Conservation (phyloP, 2,888 invertebrate genomes). For the Ophion ventricosus region DNA sequence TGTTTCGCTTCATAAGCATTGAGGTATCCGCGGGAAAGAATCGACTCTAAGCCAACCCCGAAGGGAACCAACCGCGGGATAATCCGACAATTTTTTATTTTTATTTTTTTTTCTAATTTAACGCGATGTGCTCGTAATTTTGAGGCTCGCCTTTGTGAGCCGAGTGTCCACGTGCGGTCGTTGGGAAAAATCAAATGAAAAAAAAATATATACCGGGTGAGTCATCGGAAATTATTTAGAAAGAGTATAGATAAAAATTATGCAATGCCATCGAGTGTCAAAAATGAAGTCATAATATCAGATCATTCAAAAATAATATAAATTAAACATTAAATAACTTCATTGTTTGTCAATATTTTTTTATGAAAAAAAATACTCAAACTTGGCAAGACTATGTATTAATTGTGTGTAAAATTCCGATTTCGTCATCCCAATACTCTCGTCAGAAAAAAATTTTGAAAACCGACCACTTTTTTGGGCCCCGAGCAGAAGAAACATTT, state of each 20-base stretch:
- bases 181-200: neutral
- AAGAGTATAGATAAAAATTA: too few relatives aligned
- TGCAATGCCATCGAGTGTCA: too few relatives aligned
- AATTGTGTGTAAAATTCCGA: too few relatives aligned
- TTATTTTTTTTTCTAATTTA: constrained; percentile 13
- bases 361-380: too few relatives aligned
- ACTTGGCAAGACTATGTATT: too few relatives aligned
- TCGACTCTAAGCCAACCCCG: constrained; percentile 49
- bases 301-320: too few relatives aligned
- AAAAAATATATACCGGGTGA: too few relatives aligned
- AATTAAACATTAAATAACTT: too few relatives aligned
- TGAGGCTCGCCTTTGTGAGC: constrained; percentile 44
- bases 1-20: constrained; percentile 68
- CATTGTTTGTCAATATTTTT: too few relatives aligned
- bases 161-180: constrained; percentile 35
- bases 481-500: neutral
- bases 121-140: constrained; percentile 40
- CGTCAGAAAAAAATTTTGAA: neutral
- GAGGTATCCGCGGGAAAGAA: constrained; percentile 64
- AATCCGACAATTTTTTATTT: constrained; percentile 20
- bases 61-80: neutral
- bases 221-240: too few relatives aligned
- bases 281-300: too few relatives aligned
- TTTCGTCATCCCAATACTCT: too few relatives aligned
- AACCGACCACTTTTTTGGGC: neutral